These are phyloP conservation scores for Ibidorhyncha struthersii DNA, from an alignment of 2,113 vertebrate species.

Conservation along the genomic window DNA sequence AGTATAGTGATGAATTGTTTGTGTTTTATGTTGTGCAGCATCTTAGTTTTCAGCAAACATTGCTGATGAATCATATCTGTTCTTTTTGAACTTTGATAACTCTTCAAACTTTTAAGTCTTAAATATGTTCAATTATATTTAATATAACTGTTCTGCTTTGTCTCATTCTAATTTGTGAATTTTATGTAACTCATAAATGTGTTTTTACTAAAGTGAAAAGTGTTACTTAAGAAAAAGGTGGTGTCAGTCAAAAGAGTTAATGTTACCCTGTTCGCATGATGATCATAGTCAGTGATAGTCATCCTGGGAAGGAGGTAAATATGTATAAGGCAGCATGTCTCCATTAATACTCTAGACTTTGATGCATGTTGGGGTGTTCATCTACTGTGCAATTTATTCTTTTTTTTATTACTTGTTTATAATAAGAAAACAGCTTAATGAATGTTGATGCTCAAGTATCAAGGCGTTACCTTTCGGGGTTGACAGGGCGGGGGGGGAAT, in stretches of 20 bases:
- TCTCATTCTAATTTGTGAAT: not conserved
- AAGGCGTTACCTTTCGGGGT: not conserved
- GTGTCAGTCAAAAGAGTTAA: not conserved
- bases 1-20: not conserved
- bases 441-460: not conserved
- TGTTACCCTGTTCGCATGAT: fast-evolving
- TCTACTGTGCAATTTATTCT: not conserved
- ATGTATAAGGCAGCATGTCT: not conserved
- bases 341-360: not conserved
- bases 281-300: not conserved
- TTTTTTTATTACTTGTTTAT: not conserved
- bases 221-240: not conserved
- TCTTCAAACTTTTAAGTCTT: not conserved
- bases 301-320: not conserved
- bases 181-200: not conserved
- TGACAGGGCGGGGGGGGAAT: not conserved
- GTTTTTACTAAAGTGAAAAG: not conserved
- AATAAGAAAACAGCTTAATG: not conserved
- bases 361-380: not conserved
- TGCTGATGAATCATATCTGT: not conserved
- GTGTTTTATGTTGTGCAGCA: not conserved
- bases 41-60: not conserved
- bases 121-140: not conserved
- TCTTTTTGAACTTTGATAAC: not conserved
- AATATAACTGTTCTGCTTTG: not conserved